Conservation (phyloP, 2,113 vertebrate species). For the Myiozetetes cayanensis region DNA sequence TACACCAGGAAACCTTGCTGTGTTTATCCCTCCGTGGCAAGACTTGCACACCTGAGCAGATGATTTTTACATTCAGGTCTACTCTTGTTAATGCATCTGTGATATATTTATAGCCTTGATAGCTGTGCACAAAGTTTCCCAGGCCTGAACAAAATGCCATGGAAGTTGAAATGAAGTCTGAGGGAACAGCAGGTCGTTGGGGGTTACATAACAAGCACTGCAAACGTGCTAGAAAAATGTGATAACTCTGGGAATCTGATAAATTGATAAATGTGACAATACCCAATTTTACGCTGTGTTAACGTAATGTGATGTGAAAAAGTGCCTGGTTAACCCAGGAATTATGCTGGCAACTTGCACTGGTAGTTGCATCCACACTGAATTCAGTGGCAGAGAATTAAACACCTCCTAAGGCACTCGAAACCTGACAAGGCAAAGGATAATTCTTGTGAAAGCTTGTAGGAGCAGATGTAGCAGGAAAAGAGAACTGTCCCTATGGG, state of each 20-base stretch:
- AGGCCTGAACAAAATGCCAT: background rate
- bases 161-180: background rate
- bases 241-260: background rate
- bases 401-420: constrained; percentile 31
- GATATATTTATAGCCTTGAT: background rate
- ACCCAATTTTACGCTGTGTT: background rate
- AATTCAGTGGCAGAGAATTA: constrained; percentile 47
- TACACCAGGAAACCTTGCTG: background rate
- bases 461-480: constrained; percentile 26
- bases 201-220: background rate
- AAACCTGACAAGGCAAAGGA: constrained; percentile 42
- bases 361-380: background rate
- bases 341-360: background rate
- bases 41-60: background rate
- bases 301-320: background rate
- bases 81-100: background rate
- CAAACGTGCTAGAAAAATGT: background rate
- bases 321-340: constrained; percentile 26
- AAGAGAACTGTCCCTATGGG: background rate
- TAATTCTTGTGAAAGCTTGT: constrained; percentile 48
- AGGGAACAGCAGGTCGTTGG: background rate
- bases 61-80: background rate
- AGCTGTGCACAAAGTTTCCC: background rate
- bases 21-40: background rate
- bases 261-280: background rate